Evolutionary conservation across 2,888 invertebrate genomes (phyloP), one percentile per base, ranked within the genome.

Genomic region (Epinotia nisella): DNA sequence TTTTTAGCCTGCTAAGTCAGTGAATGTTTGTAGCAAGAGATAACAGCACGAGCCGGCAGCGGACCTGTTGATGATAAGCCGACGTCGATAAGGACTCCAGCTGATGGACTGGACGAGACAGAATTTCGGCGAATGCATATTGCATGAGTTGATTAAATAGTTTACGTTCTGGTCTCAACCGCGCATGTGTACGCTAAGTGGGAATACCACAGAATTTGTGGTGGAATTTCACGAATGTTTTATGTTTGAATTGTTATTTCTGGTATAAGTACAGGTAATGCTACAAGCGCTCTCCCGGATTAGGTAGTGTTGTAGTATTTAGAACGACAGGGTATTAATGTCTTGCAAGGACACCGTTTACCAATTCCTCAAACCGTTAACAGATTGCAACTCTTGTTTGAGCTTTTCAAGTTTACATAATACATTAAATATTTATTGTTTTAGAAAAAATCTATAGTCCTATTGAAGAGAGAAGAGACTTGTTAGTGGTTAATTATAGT

Each of bases 71-170:
- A 91, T 90, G 90, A 93, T 93, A 92, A 93, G 93, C 84, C 90
- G 88, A 90, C 90, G 88, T 90, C 90, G 92, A 92, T 92, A 92
- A 92, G 90, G 87, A 88, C 83, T 78, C 81, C 83, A 79, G 80
- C 89, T 92, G 92, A 92, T 90, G 91, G 91, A 92, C 89, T 89
- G 88, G 87, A 87, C 83, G 84, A 86, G 86, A 85, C 89, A 83
- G 90, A 91, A 92, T 91, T 92, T 92, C 88, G 92, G 92, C 87
- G 86, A 92, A 92, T 92, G 91, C 90, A 92, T 92, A 91, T 91
- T 92, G 90, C 92, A 92, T 92, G 92, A 92, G 89, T 90, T 91
- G 92, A 92, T 92, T 92, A 92, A 93, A 93, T 93, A 93, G 91
- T 92, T 93, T 87, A 87, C 90, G 89, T 89, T 90, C 87, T 88